A percentile compares a stretch with the other conserved stretches of the same genome.
These are phyloP conservation scores for Deilephila elpenor DNA, from an alignment of 2,888 invertebrate species.

Conservation along the genomic window DNA sequence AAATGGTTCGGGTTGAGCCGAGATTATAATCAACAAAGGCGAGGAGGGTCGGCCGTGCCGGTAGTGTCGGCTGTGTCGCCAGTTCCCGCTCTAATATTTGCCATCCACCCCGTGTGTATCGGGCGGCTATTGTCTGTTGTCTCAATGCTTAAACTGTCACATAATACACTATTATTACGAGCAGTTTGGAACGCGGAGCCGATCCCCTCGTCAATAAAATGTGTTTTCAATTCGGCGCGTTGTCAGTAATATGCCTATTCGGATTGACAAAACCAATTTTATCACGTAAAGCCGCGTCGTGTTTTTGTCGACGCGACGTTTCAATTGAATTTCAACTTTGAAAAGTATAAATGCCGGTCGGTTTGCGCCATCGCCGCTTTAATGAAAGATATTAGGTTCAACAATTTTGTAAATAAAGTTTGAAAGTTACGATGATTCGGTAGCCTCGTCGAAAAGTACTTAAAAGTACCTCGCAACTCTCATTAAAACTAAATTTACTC, in stretches of 20 bases:
- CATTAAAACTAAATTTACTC: conserved; percentile 24
- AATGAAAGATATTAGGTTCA: conserved; percentile 22
- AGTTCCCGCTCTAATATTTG: conserved; percentile 28
- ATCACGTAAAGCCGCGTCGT: conserved; percentile 38
- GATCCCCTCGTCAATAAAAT: conserved; percentile 60
- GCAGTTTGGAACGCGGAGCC: conserved; percentile 52
- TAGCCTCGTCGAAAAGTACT: conserved; percentile 17
- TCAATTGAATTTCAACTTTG: conserved; percentile 35
- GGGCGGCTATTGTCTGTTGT: conserved; percentile 51
- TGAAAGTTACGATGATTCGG: conserved; percentile 22
- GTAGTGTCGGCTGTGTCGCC: not conserved
- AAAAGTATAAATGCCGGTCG: conserved; percentile 13
- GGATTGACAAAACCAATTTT: conserved; percentile 46
- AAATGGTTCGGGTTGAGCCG: conserved; percentile 22
- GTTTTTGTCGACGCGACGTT: conserved; percentile 34
- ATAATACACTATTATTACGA: conserved; percentile 65
- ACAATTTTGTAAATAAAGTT: conserved; percentile 25
- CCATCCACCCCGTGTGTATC: conserved; percentile 18
- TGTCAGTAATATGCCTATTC: conserved; percentile 50
- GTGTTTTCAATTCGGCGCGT: conserved; percentile 53
- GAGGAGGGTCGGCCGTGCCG: conserved; percentile 14
- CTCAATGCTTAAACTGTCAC: conserved; percentile 60
- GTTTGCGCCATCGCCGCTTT: conserved; percentile 15
- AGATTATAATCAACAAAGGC: conserved; percentile 26
- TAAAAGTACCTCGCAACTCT: conserved; percentile 21